Evolutionary conservation across 1,140 invertebrate genomes (phyloP), one percentile per base, ranked within the genome.

Genomic region (Ceratina australensis): DNA sequence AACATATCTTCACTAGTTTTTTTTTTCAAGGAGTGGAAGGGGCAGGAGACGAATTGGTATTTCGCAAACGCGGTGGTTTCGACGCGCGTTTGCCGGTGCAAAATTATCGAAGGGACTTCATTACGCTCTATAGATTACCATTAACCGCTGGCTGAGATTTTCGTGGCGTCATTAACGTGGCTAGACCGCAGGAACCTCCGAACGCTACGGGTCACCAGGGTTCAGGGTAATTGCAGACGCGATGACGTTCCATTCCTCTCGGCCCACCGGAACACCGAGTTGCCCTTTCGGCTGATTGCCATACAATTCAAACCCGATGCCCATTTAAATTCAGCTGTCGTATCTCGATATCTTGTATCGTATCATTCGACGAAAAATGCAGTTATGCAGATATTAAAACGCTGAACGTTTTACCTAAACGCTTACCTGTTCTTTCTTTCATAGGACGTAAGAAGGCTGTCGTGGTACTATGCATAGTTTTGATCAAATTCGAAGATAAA

Each of bases 141-240:
- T 52, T 64, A 64, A 73, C 59, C 71, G 12, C 47, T 12, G 10
- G 16, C 2, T n/a, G n/a, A 42, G 47, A 64, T 73, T 64, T 73
- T 73, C 67, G 20, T 69, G 15, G n/a, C 52, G 67, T 69, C 28
- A 69, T 69, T 69, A 57, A 15, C 67, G 52, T 18, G 12, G 16
- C 26, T 0, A 22, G 33, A 64, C 71, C 71, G 15, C 71, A 73
- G 33, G 26, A 13, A 16, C 16, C 59, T 33, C 47, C 8, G 26
- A 52, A 52, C 20, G n/a, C 47, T 10, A n/a, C 20, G 16, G 18
- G 18, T 52, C 26, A 61, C 3, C 3, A 12, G 20, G 18, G 47
- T 13, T 49, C n/a, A 16, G 47, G n/a, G 33, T 54, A 33, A 73
- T 64, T 64, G 52, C 28, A 57, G 52, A 0, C n/a, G 15, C 20